phyloP scores from a whole-genome alignment of 2,113 vertebrate genomes.

The Pardalotus punctatus region DNA sequence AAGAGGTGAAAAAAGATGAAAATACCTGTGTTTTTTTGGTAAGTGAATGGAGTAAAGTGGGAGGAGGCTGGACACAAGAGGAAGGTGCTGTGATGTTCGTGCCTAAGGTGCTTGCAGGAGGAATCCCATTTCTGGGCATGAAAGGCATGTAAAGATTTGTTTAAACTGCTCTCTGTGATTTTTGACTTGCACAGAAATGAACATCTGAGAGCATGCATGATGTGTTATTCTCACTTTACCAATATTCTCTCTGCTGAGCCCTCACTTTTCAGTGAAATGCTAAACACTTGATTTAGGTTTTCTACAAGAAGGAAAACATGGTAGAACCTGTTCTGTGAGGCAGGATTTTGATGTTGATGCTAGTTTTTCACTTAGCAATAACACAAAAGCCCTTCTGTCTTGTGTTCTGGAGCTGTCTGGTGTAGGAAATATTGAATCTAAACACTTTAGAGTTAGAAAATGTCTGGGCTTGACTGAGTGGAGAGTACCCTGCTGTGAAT shows the following conservation, averaged over 20 bases:
- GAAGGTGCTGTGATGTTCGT: conserved; percentile 1
- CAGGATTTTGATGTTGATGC: background rate
- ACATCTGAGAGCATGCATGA: background rate
- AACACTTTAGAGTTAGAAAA: background rate
- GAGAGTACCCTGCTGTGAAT: background rate
- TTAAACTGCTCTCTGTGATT: conserved; percentile 8
- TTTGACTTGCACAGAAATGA: conserved; percentile 12
- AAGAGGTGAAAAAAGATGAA: background rate
- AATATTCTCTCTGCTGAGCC: background rate
- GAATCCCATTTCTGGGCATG: conserved; percentile 37
- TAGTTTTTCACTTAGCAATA: background rate
- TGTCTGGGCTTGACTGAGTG: background rate
- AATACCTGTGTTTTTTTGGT: background rate
- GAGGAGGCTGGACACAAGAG: background rate
- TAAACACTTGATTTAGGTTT: background rate
- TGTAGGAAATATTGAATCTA: background rate
- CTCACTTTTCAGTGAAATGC: background rate
- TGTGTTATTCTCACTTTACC: background rate
- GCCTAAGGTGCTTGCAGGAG: conserved; percentile 38
- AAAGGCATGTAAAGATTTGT: conserved; percentile 44
- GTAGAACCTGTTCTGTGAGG: background rate
- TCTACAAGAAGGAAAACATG: background rate
- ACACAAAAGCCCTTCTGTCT: background rate
- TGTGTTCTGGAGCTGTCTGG: background rate
- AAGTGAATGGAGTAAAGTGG: background rate